Conservation (phyloP, 2,797 vertebrate genomes). For the Sebastes cheni region DNA sequence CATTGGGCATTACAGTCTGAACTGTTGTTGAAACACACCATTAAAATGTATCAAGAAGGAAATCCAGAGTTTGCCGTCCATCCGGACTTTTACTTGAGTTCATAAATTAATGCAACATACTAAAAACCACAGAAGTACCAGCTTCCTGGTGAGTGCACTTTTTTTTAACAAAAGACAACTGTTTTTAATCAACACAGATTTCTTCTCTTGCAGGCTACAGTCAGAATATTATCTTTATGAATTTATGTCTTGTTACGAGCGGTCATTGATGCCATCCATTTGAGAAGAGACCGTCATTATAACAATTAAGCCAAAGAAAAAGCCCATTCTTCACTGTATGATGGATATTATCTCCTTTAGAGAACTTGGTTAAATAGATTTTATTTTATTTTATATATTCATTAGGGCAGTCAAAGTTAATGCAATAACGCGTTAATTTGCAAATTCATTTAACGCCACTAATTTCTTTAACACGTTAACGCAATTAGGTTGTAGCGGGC, state of each 20-base stretch:
- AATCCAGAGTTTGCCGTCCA: neutral
- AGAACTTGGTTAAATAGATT: neutral
- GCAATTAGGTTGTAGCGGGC: too few relatives aligned
- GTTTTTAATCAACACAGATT: neutral
- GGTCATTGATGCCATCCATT: neutral
- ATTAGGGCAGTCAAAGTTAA: too few relatives aligned
- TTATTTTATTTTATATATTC: too few relatives aligned
- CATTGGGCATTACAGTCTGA: neutral
- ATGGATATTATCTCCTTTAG: neutral
- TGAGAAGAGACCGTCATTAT: neutral
- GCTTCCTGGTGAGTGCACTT: neutral
- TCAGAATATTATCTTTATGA: neutral
- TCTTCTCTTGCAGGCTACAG: neutral
- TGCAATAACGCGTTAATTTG: too few relatives aligned
- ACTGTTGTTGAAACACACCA: conserved; percentile 8
- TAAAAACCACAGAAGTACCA: neutral
- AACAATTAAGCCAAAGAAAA: neutral
- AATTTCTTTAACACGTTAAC: too few relatives aligned
- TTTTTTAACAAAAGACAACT: neutral
- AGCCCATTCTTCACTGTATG: neutral
- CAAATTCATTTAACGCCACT: too few relatives aligned
- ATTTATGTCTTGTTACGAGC: neutral
- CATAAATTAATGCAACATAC: neutral
- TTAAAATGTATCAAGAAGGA: conserved; percentile 15
- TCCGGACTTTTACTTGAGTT: neutral